Base-by-base conservation (phyloP, 2,797 vertebrate species). In the Prunella strophiata region DNA sequence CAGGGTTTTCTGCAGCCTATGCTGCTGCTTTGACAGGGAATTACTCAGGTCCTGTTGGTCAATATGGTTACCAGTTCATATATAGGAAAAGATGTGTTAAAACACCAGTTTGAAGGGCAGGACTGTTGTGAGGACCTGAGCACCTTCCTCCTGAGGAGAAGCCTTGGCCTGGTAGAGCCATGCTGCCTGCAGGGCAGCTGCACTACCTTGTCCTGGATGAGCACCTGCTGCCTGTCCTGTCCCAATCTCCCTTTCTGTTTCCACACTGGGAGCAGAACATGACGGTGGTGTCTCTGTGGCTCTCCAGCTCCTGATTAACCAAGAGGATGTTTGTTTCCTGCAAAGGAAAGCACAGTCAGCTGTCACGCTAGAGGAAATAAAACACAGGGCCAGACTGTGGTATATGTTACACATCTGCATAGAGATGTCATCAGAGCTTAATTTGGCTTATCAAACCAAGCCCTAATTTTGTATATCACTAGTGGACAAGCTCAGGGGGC, bases 241-340 rank as follows among this genome's bases (percentile, higher is more conserved):
- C 43, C 29, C 38, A 57, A 48, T 48, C 52, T 91, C 40, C 10
- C 8, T 70, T 42, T 74, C 34, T 58, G 38, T 86, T 93, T 76
- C 66, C 68, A 57, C 4, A 2, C 57, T 19, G 26, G 21, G 51
- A 79, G 34, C 34, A 54, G 54, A 77, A 50, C 10, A 0, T 57
- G 71, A 9, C 12, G 5, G 10, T 76, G 48, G 48, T 76, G 57
- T 52, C 47, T 85, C 75, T 52, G 71, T 88, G 63, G 38, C 79
- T 93, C 84, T 88, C 26, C 57, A 92, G 59, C 47, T 70, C 55
- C 51, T 52, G 62, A 55, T 79, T 74, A 79, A 88, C 57, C 61
- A 74, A 82, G 50, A 92, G 63, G 65, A 85, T 88, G 68, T 91
- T 91, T 89, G 54, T 85, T 96, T 96, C 61, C 68, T 71, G 67